These are phyloP conservation scores for Melanchra persicariae DNA, from an alignment of 2,888 invertebrate species.

Conservation along the genomic window DNA sequence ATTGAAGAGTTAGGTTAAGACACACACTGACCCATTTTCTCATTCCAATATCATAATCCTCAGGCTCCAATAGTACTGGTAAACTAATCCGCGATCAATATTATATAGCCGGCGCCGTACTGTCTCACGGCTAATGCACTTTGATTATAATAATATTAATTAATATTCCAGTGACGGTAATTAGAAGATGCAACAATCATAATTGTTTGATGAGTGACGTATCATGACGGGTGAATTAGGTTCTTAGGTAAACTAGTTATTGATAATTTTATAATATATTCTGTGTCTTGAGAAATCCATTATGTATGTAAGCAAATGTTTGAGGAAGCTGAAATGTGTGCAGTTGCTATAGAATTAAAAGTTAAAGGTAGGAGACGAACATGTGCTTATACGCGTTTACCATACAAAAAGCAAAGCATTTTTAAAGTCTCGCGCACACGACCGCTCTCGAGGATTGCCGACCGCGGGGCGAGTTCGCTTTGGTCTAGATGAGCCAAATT, in stretches of 20 bases:
- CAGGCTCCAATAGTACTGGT: neutral
- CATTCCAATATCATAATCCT: constrained; percentile 1
- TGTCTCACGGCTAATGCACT: constrained; percentile 16
- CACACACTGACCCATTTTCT: neutral
- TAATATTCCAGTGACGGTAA: constrained; percentile 26
- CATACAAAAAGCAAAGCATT: no score
- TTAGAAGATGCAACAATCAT: constrained; percentile 23
- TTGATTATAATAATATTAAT: constrained; percentile 10
- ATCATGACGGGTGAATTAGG: constrained; percentile 3
- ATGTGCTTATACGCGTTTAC: no score
- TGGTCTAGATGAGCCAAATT: no score
- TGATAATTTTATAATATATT: neutral
- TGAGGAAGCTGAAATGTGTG: neutral
- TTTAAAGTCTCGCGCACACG: no score
- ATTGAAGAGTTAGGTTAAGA: no score
- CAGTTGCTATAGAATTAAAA: no score
- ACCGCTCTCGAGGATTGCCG: no score
- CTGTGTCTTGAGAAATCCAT: no score
- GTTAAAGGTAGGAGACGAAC: no score
- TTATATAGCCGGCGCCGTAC: neutral
- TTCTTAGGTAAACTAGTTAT: neutral
- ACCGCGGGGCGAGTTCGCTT: no score
- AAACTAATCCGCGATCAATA: constrained; percentile 4
- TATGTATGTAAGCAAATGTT: neutral
- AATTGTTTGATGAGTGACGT: neutral